These are phyloP conservation scores for Stegodyphus dumicola DNA, from an alignment of 1,140 invertebrate genomes.

Conservation along the genomic window DNA sequence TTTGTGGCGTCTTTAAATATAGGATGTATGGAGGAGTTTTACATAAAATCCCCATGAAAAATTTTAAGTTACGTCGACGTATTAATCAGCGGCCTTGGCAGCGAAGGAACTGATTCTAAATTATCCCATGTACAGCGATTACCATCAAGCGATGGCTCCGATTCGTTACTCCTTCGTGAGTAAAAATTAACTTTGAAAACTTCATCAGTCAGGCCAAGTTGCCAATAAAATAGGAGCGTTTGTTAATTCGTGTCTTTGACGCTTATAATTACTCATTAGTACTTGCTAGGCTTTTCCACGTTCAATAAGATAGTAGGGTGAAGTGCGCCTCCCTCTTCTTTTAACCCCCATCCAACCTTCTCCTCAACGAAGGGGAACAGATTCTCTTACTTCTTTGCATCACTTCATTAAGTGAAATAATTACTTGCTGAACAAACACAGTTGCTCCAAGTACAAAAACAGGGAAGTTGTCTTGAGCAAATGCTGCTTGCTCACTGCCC, in stretches of 20 bases:
- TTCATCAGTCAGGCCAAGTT: not conserved
- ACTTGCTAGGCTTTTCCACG: not conserved
- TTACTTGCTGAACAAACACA: not conserved
- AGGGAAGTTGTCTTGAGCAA: not conserved
- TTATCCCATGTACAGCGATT: not conserved
- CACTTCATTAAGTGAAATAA: not conserved
- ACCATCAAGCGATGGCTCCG: no score
- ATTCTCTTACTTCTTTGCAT: not conserved
- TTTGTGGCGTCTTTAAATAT: no score
- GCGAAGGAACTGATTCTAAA: not conserved
- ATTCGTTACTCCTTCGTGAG: not conserved
- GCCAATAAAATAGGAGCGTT: slow-evolving; percentile 9
- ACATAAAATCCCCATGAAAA: not conserved
- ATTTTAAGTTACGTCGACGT: not conserved
- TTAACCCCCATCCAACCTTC: not conserved
- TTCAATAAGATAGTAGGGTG: not conserved
- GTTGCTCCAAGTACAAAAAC: no score
- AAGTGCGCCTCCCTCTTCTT: not conserved
- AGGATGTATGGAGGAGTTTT: not conserved
- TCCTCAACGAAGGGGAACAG: not conserved
- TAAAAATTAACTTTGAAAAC: not conserved
- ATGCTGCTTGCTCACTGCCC: not conserved
- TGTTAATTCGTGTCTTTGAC: slow-evolving; percentile 8
- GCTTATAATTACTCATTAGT: slow-evolving; percentile 13
- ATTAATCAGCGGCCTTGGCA: not conserved